Evolutionary conservation across 2,888 invertebrate species (phyloP), one percentile per base, ranked within the genome.

Genomic region (Nemotelus pantherinus): DNA sequence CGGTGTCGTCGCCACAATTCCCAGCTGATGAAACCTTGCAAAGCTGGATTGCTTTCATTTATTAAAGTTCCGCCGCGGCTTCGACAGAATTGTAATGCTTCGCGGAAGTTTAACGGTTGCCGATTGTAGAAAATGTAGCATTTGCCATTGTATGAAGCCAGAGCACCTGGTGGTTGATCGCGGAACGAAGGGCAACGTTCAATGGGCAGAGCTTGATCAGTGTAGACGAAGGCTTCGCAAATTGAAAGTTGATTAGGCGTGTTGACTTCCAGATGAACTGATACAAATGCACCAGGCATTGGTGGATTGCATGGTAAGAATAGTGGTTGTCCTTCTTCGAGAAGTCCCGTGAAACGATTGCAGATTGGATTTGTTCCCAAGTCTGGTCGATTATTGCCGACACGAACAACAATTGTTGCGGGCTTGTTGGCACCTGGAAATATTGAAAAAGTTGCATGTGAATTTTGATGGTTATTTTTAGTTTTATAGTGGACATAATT

Each of bases 21-120:
- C 97, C 97, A 97, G 84, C 95, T 95, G 81, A 97, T 94, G 87
- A 97, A 97, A 0, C 97, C 97, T 87, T 97, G 97, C 53, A 96
- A 89, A 0, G 96, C 96, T 0, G 97, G 96, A 87, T 96, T 97
- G 84, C 95, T 96, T 87, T 97, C 96, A 83, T 96, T 95, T 3
- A 97, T 94, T 50, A 97, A 87, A 0, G 95, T 93, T 0, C 96
- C 95, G 3, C 95, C 95, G 10, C 96, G 90, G 0, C 91, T 89
- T 57, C 93, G 91, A 84, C 97, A 97, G 87, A 94, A 95, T 0
- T 91, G 89, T 6, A 95, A 87, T 0, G 96, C 93, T 72, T 95
- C 95, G 67, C 93, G 89, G 87, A 96, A 95, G 82, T 90, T 91
- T 80, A 93, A 86, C 0, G 95, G 95, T 84, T 96, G 95, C 9